Evolutionary conservation across 2,888 invertebrate genomes (phyloP).

Genomic region (Antitype chi): DNA sequence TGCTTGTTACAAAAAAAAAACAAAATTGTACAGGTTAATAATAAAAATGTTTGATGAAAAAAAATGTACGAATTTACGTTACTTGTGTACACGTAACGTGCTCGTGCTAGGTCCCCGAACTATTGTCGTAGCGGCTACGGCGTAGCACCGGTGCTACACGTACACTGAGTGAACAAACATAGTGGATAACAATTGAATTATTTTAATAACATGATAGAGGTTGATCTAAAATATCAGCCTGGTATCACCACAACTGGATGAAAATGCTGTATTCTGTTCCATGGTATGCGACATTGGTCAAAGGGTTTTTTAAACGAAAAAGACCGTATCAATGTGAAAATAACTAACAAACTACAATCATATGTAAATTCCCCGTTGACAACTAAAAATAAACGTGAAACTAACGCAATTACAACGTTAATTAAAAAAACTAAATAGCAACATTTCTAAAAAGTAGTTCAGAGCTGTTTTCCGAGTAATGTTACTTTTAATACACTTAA

Average conservation of each 20-base stretch:
- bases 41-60: neutral
- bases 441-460: conserved; percentile 37
- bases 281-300: neutral
- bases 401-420: conserved; percentile 27
- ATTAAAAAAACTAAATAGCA: conserved; percentile 32
- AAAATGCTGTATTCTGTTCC: too few species aligned
- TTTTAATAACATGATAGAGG: neutral
- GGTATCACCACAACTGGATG: neutral
- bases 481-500: conserved; percentile 64
- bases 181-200: neutral
- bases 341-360: neutral
- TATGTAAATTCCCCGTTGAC: neutral
- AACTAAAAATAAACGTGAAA: conserved; percentile 15
- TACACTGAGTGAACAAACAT: too few species aligned
- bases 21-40: too few species aligned
- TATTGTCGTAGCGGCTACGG: conserved; percentile 13
- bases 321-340: neutral
- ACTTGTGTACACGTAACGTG: too few species aligned
- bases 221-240: neutral
- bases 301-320: neutral
- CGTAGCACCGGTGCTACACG: neutral
- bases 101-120: neutral
- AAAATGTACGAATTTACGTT: neutral
- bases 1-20: neutral
- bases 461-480: conserved; percentile 34